Percentiles rank a stretch among this genome's conserved stretches.
phyloP scores from a whole-genome alignment of 2,888 invertebrate genomes.

The Ommatoiulus sabulosus region DNA sequence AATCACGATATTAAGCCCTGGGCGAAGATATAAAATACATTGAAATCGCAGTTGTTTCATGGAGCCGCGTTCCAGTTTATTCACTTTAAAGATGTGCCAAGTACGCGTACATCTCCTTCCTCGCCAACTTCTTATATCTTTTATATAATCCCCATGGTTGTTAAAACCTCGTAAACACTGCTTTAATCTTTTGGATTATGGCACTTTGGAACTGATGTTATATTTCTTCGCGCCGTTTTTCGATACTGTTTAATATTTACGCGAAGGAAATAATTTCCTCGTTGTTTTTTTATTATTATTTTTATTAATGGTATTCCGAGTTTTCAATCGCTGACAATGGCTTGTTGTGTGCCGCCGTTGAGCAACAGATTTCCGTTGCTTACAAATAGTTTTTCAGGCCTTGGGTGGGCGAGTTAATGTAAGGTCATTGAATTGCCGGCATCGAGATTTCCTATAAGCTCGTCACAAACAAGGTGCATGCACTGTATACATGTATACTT shows the following conservation, averaged over 20 bases:
- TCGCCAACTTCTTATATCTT: not conserved
- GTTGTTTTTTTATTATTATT: not conserved
- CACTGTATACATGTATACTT: too few relatives aligned
- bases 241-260: slow-evolving; percentile 25
- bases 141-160: slow-evolving; percentile 35
- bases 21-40: slow-evolving; percentile 40
- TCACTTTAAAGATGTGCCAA: slow-evolving; percentile 4
- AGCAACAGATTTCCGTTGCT: not conserved
- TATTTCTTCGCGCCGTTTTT: not conserved
- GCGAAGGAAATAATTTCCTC: not conserved
- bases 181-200: slow-evolving; percentile 28
- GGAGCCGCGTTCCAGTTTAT: not conserved
- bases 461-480: too few relatives aligned
- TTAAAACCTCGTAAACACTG: slow-evolving; percentile 35
- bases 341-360: not conserved
- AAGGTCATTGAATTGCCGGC: not conserved
- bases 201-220: slow-evolving; percentile 22
- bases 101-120: not conserved
- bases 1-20: slow-evolving; percentile 39
- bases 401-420: not conserved
- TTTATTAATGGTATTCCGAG: slow-evolving; percentile 1
- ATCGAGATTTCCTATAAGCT: not conserved
- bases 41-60: slow-evolving; percentile 29
- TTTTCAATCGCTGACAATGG: slow-evolving; percentile 28
- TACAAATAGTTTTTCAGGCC: not conserved